These are phyloP conservation scores for Procambarus virginalis DNA, from an alignment of 1,140 invertebrate species.

Conservation along the genomic window DNA sequence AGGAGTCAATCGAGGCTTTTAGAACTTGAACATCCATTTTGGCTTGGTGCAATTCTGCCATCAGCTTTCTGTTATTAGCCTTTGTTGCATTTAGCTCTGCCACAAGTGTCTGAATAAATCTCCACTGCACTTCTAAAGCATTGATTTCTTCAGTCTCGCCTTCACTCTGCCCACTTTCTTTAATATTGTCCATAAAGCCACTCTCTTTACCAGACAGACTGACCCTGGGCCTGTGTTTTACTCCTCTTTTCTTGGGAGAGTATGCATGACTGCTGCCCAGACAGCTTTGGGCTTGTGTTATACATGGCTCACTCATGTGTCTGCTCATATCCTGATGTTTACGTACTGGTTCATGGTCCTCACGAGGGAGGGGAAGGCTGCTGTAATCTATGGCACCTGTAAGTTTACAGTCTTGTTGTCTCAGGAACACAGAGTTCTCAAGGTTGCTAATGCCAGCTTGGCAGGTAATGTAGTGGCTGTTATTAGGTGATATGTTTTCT, in stretches of 20 bases:
- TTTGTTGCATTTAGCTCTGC: constrained; percentile 51
- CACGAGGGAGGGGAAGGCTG: constrained; percentile 47
- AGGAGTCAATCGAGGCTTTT: constrained; percentile 45
- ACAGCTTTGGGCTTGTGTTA: constrained; percentile 21
- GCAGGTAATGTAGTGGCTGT: constrained; percentile 52
- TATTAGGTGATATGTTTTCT: constrained; percentile 28
- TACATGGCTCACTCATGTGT: constrained; percentile 59
- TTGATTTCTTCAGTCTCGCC: constrained; percentile 46
- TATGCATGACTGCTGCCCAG: not conserved
- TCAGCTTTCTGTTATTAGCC: constrained; percentile 40
- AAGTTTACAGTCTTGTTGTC: constrained; percentile 21
- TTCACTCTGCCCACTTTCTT: constrained; percentile 60
- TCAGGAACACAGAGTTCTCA: constrained; percentile 40
- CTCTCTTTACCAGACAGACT: constrained; percentile 21
- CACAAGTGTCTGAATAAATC: constrained; percentile 60
- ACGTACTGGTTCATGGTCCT: constrained; percentile 10
- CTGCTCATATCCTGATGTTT: constrained; percentile 41
- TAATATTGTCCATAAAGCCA: constrained; percentile 53
- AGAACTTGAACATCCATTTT: constrained; percentile 56
- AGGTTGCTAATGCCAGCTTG: constrained; percentile 42
- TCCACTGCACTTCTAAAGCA: constrained; percentile 62
- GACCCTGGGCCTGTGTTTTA: not conserved
- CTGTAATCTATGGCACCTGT: constrained; percentile 55
- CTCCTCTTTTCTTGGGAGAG: constrained; percentile 19
- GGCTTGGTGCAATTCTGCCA: constrained; percentile 54